Base-by-base conservation (phyloP, 1,140 invertebrate species). In the Rhagoletis pomonella region DNA sequence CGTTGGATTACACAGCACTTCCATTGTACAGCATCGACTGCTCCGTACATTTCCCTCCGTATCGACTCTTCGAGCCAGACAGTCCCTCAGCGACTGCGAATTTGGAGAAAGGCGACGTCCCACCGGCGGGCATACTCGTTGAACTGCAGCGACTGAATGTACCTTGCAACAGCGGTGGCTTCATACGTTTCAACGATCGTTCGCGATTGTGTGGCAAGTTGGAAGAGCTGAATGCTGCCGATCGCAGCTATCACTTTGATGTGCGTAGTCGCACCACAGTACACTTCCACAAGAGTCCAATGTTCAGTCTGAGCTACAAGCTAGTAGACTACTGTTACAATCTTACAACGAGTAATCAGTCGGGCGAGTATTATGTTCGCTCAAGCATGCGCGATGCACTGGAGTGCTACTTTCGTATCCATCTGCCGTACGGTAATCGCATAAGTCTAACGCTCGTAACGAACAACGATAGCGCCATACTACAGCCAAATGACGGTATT, bases 281-380 rank as follows among this genome's bases (percentile, higher is more conserved):
- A 87, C 93, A 94, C 88, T 90, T 95, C 39, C 94, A 95, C 88
- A 95, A 94, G 85, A 93, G 93, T 90, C 95, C 95, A 59, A 94
- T 94, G 89, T 96, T 96, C 94, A 93, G 94, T 89, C 93, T 95
- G 88, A 92, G 91, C 55, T 96, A 95, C 92, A 94, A 94, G 88
- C 91, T 94, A 86, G 95, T 96, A 47, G 95, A 96, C 91, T 94
- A 95, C 89, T 96, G 95, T 88, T 95, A 95, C 90, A 95, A 95
- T 90, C 93, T 96, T 64, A 94, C 95, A 55, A 87, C 85, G 4
- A 88, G 87, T 39, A 88, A 88, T 86, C 81, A 87, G 65, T 69
- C 42, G 9, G 88, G 59, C 29, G 85, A 87, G 59, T 88, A 87
- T 85, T 88, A 88, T 62, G 60, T 88, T 39, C 87, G 85, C 14